phyloP scores from a whole-genome alignment of 2,113 vertebrate species.

The Apaloderma vittatum region DNA sequence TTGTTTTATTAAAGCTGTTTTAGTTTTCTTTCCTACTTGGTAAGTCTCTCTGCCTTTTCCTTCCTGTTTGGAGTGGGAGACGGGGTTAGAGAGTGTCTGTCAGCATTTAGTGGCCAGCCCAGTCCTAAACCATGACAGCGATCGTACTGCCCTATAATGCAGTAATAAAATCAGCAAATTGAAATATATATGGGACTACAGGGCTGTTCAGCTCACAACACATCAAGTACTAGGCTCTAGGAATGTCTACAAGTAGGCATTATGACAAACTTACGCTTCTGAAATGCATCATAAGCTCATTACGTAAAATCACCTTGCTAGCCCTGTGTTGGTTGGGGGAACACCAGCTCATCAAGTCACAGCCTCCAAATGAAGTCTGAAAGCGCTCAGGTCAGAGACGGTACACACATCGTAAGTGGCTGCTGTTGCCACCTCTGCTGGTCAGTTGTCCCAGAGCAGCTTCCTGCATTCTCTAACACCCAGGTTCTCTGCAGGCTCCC shows the following conservation, averaged over 20 bases:
- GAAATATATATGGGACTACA: not conserved
- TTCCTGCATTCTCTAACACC: not conserved
- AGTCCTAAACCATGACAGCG: not conserved
- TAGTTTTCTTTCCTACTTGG: too few species aligned
- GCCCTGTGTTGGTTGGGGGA: accelerated
- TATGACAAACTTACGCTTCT: not conserved
- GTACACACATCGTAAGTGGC: not conserved
- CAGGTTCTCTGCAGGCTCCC: not conserved
- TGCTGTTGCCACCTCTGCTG: not conserved
- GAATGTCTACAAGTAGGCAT: not conserved
- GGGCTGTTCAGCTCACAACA: not conserved
- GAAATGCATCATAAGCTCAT: not conserved
- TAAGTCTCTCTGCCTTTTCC: too few species aligned
- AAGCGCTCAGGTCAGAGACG: not conserved
- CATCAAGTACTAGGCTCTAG: not conserved
- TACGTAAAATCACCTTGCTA: not conserved
- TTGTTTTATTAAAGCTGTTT: too few species aligned
- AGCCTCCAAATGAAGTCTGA: not conserved
- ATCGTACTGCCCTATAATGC: not conserved
- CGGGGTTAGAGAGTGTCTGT: too few species aligned
- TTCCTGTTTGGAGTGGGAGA: too few species aligned
- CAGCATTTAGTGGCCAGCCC: too few species aligned
- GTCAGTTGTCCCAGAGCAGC: not conserved
- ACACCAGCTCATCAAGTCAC: not conserved
- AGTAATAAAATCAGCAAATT: not conserved